Conservation (phyloP, 1,140 invertebrate genomes). For the Drosophila sulfurigaster region DNA sequence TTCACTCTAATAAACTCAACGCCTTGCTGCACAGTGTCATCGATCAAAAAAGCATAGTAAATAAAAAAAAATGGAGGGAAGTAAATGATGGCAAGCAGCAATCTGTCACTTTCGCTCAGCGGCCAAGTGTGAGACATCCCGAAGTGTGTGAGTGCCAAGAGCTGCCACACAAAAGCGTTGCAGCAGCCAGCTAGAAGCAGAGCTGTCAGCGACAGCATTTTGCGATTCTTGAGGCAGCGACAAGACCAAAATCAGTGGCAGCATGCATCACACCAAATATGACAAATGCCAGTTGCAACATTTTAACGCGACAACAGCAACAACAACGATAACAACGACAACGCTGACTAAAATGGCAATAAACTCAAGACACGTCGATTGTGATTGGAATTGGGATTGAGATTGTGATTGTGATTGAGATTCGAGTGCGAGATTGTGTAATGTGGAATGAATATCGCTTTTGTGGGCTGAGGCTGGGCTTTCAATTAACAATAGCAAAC, state of each 20-base stretch:
- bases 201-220: conserved; percentile 60
- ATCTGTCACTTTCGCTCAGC: conserved; percentile 76
- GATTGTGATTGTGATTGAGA: conserved; percentile 39
- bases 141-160: conserved; percentile 56
- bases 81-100: conserved; percentile 36
- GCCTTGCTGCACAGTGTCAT: conserved; percentile 57
- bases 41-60: conserved; percentile 12
- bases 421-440: conserved; percentile 67
- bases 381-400: conserved; percentile 34
- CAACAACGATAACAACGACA: conserved; percentile 12
- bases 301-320: conserved; percentile 45
- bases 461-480: conserved; percentile 45
- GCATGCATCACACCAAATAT: conserved; percentile 78
- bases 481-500: conserved; percentile 29
- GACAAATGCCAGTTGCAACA: conserved; percentile 80
- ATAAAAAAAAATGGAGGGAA: neutral
- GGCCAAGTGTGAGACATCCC: conserved; percentile 48
- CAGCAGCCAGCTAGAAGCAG: conserved; percentile 14
- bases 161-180: conserved; percentile 34
- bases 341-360: conserved; percentile 67
- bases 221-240: conserved; percentile 28
- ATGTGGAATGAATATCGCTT: conserved; percentile 50
- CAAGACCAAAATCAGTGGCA: conserved; percentile 66
- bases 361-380: conserved; percentile 43
- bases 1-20: conserved; percentile 1